Evolutionary conservation across 2,113 vertebrate species (phyloP).

Genomic region (Alexandromys fortis): DNA sequence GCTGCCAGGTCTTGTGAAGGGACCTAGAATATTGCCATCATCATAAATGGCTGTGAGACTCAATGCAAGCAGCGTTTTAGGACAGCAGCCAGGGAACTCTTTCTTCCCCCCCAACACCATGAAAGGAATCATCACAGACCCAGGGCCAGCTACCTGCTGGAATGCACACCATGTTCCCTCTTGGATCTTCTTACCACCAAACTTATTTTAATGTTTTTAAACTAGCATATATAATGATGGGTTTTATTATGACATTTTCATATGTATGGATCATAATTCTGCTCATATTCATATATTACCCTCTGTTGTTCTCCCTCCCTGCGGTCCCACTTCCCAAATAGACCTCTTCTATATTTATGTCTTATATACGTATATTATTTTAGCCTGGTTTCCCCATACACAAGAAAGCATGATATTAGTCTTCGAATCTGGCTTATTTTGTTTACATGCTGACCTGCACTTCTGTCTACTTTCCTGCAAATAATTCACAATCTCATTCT

Average conservation of each 20-base stretch:
- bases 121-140: neutral
- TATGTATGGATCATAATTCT: neutral
- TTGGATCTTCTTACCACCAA: neutral
- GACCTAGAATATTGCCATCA: neutral
- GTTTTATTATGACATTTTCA: neutral
- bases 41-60: neutral
- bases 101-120: neutral
- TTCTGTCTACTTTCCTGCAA: neutral
- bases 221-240: neutral
- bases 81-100: neutral
- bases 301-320: neutral
- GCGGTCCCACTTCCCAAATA: neutral
- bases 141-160: neutral
- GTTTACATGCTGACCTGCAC: neutral
- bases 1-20: neutral
- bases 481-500: neutral
- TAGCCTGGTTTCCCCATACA: neutral
- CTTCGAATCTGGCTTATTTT: neutral
- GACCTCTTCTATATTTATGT: neutral
- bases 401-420: neutral
- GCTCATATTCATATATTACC: neutral
- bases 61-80: neutral
- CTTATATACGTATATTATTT: too few species aligned
- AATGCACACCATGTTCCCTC: fast-evolving
- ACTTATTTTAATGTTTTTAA: neutral